Evolutionary conservation across 2,113 vertebrate species (phyloP).

Genomic region (Callorhinus ursinus): DNA sequence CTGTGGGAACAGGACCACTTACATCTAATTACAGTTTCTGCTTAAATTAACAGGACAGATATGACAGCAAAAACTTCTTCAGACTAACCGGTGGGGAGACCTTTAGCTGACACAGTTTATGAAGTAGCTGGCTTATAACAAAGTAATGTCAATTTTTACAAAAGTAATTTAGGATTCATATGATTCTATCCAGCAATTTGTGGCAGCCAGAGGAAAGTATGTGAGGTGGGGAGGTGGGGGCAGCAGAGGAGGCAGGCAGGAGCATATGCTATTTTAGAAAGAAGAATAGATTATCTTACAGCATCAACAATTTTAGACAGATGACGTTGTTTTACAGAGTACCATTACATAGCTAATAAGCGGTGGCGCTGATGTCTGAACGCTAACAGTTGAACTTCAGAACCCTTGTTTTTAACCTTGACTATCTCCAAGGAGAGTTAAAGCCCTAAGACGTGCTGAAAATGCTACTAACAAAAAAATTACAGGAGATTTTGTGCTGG

Average conservation of each 20-base stretch:
- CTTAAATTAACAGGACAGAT: slow-evolving; percentile 91
- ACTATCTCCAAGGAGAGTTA: not conserved
- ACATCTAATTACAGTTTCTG: slow-evolving; percentile 91
- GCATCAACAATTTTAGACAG: slow-evolving; percentile 31
- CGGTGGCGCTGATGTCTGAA: not conserved
- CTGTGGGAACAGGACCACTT: slow-evolving; percentile 91
- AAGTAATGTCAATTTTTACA: slow-evolving; percentile 61
- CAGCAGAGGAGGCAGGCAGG: not conserved
- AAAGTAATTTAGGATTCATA: slow-evolving; percentile 75
- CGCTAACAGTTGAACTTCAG: not conserved
- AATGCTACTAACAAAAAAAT: not conserved
- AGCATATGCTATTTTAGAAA: not conserved
- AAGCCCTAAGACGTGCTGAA: not conserved
- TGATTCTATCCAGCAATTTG: slow-evolving; percentile 46
- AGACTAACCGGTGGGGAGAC: slow-evolving; percentile 78
- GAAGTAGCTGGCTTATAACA: slow-evolving; percentile 76
- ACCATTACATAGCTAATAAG: not conserved
- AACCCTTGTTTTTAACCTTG: not conserved
- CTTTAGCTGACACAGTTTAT: slow-evolving; percentile 68
- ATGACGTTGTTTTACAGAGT: slow-evolving; percentile 1
- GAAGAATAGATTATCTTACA: slow-evolving; percentile 39
- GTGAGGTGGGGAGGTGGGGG: not conserved
- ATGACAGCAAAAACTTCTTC: slow-evolving; percentile 85
- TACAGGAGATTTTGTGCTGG: not conserved
- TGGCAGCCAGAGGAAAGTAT: slow-evolving; percentile 55